Percentiles rank a stretch among this genome's conserved stretches.
Conservation (phyloP, 30 jellyfish, hydroid and myxozoan genomes). For the Catostylus mosaicus region DNA sequence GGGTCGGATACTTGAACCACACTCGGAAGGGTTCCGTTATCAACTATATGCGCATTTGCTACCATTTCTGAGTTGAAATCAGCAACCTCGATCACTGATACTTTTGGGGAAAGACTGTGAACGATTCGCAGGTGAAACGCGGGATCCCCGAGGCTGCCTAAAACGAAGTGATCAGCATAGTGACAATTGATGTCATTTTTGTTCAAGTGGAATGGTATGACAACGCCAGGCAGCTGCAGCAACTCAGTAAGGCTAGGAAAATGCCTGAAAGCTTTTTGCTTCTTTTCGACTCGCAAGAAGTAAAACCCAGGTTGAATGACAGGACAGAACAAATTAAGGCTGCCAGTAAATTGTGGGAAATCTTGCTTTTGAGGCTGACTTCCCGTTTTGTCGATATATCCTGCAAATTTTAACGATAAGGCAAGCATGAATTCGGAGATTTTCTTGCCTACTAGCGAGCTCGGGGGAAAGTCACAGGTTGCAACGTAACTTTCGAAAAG, state of each 20-base stretch:
- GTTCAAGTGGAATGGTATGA: conserved; percentile 46
- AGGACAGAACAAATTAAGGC: conserved; percentile 21
- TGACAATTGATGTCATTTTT: conserved; percentile 52
- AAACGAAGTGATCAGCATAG: conserved; percentile 23
- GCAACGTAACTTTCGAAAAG: conserved; percentile 40
- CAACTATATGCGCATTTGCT: conserved; percentile 75
- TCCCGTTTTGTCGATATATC: conserved; percentile 25
- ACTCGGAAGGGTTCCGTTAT: conserved; percentile 61
- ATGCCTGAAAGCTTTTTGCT: conserved; percentile 13
- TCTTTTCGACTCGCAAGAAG: conserved; percentile 27
- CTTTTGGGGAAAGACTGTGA: conserved; percentile 67
- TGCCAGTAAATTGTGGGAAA: conserved; percentile 21
- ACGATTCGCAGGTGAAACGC: conserved; percentile 76
- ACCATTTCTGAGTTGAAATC: conserved; percentile 53
- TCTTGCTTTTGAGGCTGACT: conserved; percentile 16
- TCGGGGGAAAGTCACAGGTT: conserved; percentile 44
- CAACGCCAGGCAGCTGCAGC: conserved; percentile 45
- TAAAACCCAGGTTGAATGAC: conserved; percentile 44
- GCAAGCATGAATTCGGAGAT: conserved; percentile 37
- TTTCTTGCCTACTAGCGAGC: conserved; percentile 33
- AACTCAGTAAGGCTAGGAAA: conserved; percentile 19
- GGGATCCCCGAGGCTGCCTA: conserved; percentile 66
- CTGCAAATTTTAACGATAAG: conserved; percentile 24
- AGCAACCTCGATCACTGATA: conserved; percentile 75
- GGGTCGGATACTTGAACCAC: conserved; percentile 49